phyloP scores from a whole-genome alignment of 2,888 invertebrate genomes.

The Aphrophora alni region DNA sequence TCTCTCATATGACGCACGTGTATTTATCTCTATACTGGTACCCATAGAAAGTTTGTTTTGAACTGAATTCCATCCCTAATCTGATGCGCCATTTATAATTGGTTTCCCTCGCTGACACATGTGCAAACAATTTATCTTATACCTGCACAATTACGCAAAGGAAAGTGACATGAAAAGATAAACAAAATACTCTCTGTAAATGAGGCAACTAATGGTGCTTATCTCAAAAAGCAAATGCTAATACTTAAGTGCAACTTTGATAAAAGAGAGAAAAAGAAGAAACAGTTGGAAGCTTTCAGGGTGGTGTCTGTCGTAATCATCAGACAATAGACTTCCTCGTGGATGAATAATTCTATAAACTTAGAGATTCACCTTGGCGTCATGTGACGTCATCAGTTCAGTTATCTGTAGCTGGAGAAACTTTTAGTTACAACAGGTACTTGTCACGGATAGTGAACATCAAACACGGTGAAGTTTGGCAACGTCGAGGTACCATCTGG shows the following conservation, averaged over 20 bases:
- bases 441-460: conserved; percentile 9
- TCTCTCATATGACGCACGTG: not conserved
- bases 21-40: not conserved
- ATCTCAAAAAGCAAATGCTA: not conserved
- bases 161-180: not conserved
- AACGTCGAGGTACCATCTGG: not conserved
- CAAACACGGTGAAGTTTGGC: not conserved
- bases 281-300: no score
- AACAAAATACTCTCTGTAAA: no score
- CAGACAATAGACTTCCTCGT: no score
- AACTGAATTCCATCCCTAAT: not conserved
- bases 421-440: conserved; percentile 3
- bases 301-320: no score
- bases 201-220: not conserved
- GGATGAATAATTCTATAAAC: not conserved
- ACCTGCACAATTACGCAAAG: not conserved
- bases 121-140: not conserved
- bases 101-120: not conserved
- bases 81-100: not conserved
- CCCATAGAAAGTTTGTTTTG: not conserved
- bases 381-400: not conserved
- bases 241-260: no score
- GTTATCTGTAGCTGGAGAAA: not conserved
- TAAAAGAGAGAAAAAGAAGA: no score
- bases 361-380: not conserved